Percentiles rank a stretch among this genome's conserved stretches.
Conservation (phyloP, 2,113 vertebrate species). For the Balaeniceps rex region DNA sequence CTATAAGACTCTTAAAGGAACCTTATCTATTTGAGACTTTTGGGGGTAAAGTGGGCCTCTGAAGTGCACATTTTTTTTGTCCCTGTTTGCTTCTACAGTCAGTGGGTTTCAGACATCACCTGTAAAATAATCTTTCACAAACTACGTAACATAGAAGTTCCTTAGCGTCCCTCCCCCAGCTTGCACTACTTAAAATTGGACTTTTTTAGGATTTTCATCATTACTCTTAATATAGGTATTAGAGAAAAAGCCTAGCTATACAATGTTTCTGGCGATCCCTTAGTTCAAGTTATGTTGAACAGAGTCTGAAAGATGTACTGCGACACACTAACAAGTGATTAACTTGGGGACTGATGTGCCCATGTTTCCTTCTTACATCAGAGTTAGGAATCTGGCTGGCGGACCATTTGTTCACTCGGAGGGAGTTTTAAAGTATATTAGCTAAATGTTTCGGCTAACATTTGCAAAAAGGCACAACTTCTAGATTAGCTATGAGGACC, state of each 20-base stretch:
- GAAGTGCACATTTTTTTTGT: not conserved
- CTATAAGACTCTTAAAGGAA: not conserved
- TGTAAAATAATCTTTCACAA: not conserved
- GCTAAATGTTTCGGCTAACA: not conserved
- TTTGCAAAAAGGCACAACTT: not conserved
- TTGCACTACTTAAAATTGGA: not conserved
- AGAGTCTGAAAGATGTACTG: not conserved
- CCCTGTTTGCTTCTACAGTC: not conserved
- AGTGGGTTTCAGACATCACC: not conserved
- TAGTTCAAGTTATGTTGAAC: not conserved
- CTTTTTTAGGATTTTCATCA: not conserved
- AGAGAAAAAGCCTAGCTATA: not conserved
- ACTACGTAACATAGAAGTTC: not conserved
- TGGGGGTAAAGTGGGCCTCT: not conserved
- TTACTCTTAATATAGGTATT: not conserved
- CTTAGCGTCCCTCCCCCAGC: not conserved
- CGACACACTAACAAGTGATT: not conserved
- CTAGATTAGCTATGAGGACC: not conserved
- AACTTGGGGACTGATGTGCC: not conserved
- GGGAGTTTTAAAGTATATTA: not conserved
- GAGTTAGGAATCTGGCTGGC: not conserved
- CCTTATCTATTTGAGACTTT: not conserved
- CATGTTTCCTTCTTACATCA: not conserved
- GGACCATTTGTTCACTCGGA: not conserved
- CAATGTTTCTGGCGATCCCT: not conserved